A percentile compares a stretch with the other conserved stretches of the same genome.
Evolutionary conservation across 2,797 vertebrate species (phyloP).

Genomic region (Staurois parvus): DNA sequence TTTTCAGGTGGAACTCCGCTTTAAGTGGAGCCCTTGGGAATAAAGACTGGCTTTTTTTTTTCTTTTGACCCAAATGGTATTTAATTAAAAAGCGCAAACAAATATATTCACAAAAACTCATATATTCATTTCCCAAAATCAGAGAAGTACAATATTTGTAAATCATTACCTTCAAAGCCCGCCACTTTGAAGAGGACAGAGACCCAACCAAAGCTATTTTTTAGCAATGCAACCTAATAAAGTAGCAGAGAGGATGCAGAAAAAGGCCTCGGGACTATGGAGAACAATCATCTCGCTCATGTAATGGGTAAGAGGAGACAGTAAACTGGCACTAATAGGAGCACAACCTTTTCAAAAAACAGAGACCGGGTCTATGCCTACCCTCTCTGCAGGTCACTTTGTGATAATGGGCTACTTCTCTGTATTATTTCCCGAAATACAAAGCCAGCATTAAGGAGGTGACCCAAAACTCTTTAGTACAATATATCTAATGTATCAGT

Average conservation of each 20-base stretch:
- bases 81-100: no score
- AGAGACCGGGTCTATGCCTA: neutral
- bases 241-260: neutral
- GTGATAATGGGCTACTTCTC: neutral
- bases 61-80: no score
- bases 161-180: no score
- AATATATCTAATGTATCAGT: constrained; percentile 15
- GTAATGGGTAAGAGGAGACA: constrained; percentile 1
- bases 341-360: constrained; percentile 6
- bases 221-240: neutral
- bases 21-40: no score
- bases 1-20: no score
- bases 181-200: no score
- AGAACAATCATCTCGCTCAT: constrained; percentile 22
- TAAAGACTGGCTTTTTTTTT: no score
- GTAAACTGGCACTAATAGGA: constrained; percentile 9
- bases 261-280: neutral
- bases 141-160: no score
- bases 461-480: neutral
- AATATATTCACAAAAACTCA: no score
- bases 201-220: neutral
- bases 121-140: no score
- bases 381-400: neutral
- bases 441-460: constrained; percentile 23
- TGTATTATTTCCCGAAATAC: constrained; percentile 5